Evolutionary conservation across 2,113 vertebrate species (phyloP).

Genomic region (Suncus etruscus): DNA sequence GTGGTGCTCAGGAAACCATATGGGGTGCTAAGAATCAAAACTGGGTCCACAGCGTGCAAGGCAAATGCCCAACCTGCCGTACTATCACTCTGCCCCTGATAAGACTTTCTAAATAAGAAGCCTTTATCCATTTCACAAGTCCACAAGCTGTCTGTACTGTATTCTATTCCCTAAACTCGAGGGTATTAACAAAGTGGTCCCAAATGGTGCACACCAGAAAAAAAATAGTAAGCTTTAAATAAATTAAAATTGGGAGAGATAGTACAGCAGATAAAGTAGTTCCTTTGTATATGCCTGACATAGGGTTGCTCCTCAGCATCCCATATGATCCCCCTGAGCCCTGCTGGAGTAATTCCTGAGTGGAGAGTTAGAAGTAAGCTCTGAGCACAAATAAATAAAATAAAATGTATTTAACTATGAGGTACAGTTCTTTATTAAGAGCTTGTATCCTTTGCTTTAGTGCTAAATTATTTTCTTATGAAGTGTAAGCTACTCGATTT

Average conservation of each 20-base stretch:
- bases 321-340: no score
- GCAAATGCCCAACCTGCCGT: no score
- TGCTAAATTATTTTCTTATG: background rate
- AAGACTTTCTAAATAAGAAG: background rate
- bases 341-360: no score
- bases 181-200: background rate
- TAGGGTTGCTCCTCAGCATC: no score
- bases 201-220: background rate
- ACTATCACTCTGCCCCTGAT: background rate
- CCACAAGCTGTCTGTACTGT: background rate
- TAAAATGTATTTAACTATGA: conserved; percentile 23
- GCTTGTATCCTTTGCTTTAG: background rate
- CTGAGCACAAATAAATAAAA: background rate
- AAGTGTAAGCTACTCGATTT: background rate
- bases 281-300: no score
- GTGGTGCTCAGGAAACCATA: no score
- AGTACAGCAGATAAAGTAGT: no score
- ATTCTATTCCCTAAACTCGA: background rate
- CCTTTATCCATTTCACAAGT: background rate
- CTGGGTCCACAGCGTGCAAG: no score
- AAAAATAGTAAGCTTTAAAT: background rate
- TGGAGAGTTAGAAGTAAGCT: no score
- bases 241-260: no score
- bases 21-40: no score
- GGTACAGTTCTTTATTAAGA: background rate